Conservation (phyloP, 2,113 vertebrate genomes). For the Prolemur simus region DNA sequence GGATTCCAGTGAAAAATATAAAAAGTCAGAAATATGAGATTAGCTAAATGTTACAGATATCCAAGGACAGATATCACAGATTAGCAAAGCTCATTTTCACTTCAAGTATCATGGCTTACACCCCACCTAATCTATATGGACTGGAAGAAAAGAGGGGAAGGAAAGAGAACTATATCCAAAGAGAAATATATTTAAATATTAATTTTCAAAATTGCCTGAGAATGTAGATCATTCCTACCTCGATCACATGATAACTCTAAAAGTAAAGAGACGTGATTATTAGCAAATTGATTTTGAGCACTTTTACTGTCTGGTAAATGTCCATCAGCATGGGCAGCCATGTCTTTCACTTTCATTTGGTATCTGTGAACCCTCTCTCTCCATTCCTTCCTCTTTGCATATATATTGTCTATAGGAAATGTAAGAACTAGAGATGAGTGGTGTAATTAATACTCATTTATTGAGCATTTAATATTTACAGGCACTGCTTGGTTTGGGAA, state of each 20-base stretch:
- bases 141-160: neutral
- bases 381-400: neutral
- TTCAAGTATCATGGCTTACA: neutral
- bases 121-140: neutral
- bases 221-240: neutral
- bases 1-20: conserved; percentile 35
- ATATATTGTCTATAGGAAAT: neutral
- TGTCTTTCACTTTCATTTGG: neutral
- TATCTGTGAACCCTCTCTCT: neutral
- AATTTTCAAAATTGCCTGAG: neutral
- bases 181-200: neutral
- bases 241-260: neutral
- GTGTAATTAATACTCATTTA: neutral
- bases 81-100: neutral
- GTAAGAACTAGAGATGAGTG: neutral
- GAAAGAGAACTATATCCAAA: neutral
- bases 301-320: neutral
- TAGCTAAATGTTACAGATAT: conserved; percentile 21
- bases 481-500: neutral
- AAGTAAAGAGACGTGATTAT: conserved; percentile 1
- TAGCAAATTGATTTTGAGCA: conserved; percentile 23
- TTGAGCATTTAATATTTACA: neutral
- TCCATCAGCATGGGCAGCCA: neutral
- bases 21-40: conserved; percentile 14
- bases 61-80: neutral